phyloP scores from a whole-genome alignment of 2,797 vertebrate species.

The Tolypeutes matacus region DNA sequence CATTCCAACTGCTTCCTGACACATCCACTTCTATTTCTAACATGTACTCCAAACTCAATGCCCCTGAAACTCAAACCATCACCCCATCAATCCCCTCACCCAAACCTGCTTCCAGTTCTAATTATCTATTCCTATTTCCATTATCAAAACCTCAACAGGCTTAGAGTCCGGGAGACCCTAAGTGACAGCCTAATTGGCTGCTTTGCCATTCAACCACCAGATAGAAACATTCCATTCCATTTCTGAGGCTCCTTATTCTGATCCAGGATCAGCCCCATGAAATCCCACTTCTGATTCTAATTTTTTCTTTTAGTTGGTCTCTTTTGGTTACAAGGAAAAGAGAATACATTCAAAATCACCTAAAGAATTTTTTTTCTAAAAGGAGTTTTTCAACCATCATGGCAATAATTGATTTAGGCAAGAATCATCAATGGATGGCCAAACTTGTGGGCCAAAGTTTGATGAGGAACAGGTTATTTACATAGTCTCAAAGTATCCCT shows the following conservation, averaged over 20 bases:
- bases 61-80: not conserved
- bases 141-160: not conserved
- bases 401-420: not conserved
- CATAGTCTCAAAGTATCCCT: too few relatives aligned
- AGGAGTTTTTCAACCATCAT: not conserved
- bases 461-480: not conserved
- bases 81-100: not conserved
- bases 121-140: not conserved
- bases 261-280: not conserved
- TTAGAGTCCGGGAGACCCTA: not conserved
- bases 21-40: not conserved
- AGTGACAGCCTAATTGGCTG: not conserved
- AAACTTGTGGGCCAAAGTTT: not conserved
- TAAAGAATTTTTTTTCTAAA: not conserved
- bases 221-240: not conserved
- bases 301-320: not conserved
- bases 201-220: not conserved
- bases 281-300: not conserved
- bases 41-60: not conserved
- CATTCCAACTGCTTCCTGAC: not conserved
- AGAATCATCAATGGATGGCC: not conserved
- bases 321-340: not conserved
- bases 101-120: constrained; percentile 37
- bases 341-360: constrained; percentile 8
- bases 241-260: not conserved